Base-by-base conservation (phyloP, 2,888 invertebrate genomes). In the Nesidiocoris tenuis region DNA sequence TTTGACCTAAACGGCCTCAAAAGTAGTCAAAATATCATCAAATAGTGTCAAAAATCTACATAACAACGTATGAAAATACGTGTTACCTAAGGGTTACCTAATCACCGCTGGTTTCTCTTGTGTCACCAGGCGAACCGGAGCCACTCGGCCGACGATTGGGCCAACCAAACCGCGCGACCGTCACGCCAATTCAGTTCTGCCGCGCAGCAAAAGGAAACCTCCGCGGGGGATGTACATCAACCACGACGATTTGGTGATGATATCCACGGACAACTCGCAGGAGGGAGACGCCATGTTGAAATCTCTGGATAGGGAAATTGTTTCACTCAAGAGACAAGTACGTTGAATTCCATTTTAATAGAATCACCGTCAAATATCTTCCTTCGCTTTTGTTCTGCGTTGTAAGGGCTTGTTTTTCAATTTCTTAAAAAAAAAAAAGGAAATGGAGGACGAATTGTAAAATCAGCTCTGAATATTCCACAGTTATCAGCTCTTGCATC, bases 161-260 rank as follows among this genome's bases (percentile, higher is more conserved):
- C 91, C 89, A 79, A 81, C 81, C 7, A 84, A 86, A 80, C 86
- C 80, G 17, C 79, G 81, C n/a, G 81, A 81, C 71, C 80, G 88
- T 81, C 85, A 82, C 70, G 80, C 80, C 54, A 81, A 81, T 67
- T 79, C 80, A 61, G 80, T 82, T 39, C 79, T 82, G 24, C 80
- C 83, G 54, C 82, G 83, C 21, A 85, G 86, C 83, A 87, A 88
- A 82, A 91, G 95, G 83, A 93, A 94, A 84, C 93, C 97, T 82
- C 97, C 97, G 78, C 91, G 93, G 82, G 97, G 97, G 85, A 96
- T 98, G 92, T 94, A 95, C 88, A 93, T 98, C 86, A 96, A 95
- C 88, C 94, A 96, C 86, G 97, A 97, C 85, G 97, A 97, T 88
- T 89, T 98, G 84, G 91, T 94, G 81, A 90, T 93, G 81, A 90